Evolutionary conservation across 2,113 vertebrate species (phyloP), one percentile per base, ranked within the genome.

Genomic region (Apistogramma diplotaenia): DNA sequence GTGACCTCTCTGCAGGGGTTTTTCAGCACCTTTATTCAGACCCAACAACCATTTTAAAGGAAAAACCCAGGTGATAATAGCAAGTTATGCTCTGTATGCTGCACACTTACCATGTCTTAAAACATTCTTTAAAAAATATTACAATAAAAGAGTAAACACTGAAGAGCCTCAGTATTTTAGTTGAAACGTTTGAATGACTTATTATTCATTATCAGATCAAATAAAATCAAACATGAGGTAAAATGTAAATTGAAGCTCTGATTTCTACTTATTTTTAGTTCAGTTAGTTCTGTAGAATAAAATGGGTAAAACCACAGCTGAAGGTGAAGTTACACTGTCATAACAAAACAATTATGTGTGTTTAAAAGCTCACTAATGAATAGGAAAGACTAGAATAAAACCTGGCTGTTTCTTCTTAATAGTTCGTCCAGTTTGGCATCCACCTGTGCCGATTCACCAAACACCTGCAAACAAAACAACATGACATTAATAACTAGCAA

Each of bases 391-490:
- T 1, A 53, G 4, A 70, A 58, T 1, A 25, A 4, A 71, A 96
- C 96, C 87, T 97, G 95, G 57, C 96, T 98, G 77, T 96, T 96
- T 0, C 94, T 94, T 95, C 94, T 97, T 87, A 99, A 98, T 83
- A 96, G 97, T 89, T 97, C 96, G 89, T 99, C 96, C 96, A 98
- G 97, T 76, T 94, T 96, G 71, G 92, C 73, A 0, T 97, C 96
- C 95, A 96, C 96, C 55, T 96, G 94, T 29, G 93, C 96, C 0
- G 96, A 96, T 82, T 97, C 96, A 0, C 96, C 96, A 78, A 97
- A 89, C 7, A 79, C 84, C 92, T 93, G 40, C 21, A 65, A 31
- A 62, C 5, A 76, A 4, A 43, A 19, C 4, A 61, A 57, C 2
- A 51, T 2, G 46, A 37, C 8, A 3, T 4, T 13, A n/a, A 35